A percentile compares a stretch with the other conserved stretches of the same genome.
Evolutionary conservation across 1,140 invertebrate species (phyloP).

Genomic region (Drosophila sucinea): DNA sequence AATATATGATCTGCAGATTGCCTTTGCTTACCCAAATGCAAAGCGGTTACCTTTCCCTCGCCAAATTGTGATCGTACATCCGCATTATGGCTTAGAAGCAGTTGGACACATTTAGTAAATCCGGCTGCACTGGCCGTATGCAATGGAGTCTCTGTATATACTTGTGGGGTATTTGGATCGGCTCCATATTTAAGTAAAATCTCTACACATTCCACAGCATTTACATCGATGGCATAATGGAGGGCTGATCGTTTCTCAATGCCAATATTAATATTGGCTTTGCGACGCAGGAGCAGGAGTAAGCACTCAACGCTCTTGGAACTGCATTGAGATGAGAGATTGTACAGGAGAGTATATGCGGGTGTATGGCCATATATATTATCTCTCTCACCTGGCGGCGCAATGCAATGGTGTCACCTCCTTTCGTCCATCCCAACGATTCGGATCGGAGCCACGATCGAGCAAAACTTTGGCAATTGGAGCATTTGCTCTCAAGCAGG

Average conservation of each 20-base stretch:
- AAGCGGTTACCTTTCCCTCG: conserved; percentile 87
- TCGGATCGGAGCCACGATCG: conserved; percentile 86
- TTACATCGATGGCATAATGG: conserved; percentile 90
- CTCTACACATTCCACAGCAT: conserved; percentile 88
- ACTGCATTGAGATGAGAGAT: conserved; percentile 54
- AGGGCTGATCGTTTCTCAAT: conserved; percentile 87
- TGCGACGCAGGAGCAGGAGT: conserved; percentile 86
- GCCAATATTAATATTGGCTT: conserved; percentile 90
- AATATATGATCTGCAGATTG: neutral
- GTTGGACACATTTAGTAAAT: conserved; percentile 86
- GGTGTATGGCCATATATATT: neutral
- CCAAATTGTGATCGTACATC: conserved; percentile 90
- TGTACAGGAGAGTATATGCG: neutral
- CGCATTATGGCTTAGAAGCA: conserved; percentile 89
- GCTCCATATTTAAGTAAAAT: conserved; percentile 88
- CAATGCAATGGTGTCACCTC: conserved; percentile 90
- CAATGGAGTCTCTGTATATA: conserved; percentile 92
- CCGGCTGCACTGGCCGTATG: conserved; percentile 91
- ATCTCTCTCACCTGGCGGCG: conserved; percentile 85
- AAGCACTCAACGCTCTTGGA: conserved; percentile 85
- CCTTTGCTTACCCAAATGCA: conserved; percentile 87
- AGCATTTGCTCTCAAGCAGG: conserved; percentile 87
- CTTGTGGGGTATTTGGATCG: conserved; percentile 90
- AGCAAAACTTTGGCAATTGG: conserved; percentile 87
- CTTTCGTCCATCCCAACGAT: conserved; percentile 87